phyloP scores from a whole-genome alignment of 2,888 invertebrate species.

The Parnassius glacialis region DNA sequence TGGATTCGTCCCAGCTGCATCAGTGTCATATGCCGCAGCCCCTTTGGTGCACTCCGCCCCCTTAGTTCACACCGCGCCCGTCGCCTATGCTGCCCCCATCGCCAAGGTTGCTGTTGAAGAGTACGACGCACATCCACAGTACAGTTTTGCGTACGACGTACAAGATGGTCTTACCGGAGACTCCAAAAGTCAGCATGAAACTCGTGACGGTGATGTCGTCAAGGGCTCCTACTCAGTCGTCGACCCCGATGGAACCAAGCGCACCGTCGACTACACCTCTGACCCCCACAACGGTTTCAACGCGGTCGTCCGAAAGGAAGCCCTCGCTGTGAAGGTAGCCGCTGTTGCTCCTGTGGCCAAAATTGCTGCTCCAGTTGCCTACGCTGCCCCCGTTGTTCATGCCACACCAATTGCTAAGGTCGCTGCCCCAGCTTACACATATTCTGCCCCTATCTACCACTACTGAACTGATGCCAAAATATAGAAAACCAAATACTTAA shows the following conservation, averaged over 20 bases:
- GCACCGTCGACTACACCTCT: conserved; percentile 77
- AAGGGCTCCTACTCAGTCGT: conserved; percentile 78
- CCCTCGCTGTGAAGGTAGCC: conserved; percentile 49
- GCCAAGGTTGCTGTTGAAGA: conserved; percentile 50
- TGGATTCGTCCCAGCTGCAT: conserved; percentile 47
- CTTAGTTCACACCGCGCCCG: conserved; percentile 62
- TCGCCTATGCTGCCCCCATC: conserved; percentile 40
- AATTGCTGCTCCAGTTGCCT: too few relatives aligned
- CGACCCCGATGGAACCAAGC: conserved; percentile 79
- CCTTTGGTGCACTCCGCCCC: conserved; percentile 31
- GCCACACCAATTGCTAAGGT: conserved; percentile 37
- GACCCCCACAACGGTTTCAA: conserved; percentile 77
- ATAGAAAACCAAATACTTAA: conserved; percentile 31
- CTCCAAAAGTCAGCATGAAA: conserved; percentile 71
- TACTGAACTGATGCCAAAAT: conserved; percentile 62
- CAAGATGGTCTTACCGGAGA: conserved; percentile 77
- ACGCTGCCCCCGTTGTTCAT: too few relatives aligned
- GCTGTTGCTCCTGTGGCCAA: conserved; percentile 34
- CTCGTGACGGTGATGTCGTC: conserved; percentile 69
- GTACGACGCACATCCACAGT: conserved; percentile 64
- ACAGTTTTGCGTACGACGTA: conserved; percentile 80
- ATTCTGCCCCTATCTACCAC: conserved; percentile 55
- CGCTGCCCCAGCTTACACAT: conserved; percentile 51
- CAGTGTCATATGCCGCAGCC: conserved; percentile 36
- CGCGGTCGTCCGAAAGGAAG: conserved; percentile 77